Evolutionary conservation across 92 coral and sea anemone genomes (phyloP).

Genomic region (Meandrina meandrites): DNA sequence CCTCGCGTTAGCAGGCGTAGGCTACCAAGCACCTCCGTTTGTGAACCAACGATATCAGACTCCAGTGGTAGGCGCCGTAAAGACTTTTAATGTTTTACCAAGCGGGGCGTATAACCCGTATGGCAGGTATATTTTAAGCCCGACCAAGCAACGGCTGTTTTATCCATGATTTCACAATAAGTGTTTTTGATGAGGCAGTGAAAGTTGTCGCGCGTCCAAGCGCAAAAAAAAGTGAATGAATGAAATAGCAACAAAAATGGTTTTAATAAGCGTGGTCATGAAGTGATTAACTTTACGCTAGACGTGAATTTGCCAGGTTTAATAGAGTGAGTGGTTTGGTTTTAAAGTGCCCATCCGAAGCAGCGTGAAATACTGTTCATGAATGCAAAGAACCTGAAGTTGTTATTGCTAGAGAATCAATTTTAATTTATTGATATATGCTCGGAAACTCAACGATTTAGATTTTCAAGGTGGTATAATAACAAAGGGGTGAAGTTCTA

Average conservation of each 20-base stretch:
- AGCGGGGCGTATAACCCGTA: slow-evolving; percentile 68
- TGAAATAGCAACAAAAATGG: neutral
- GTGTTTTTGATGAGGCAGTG: neutral
- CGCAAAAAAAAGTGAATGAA: neutral
- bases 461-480: neutral
- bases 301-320: neutral
- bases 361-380: neutral
- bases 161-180: slow-evolving; percentile 53
- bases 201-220: neutral
- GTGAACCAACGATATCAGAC: slow-evolving; percentile 63
- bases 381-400: neutral
- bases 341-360: neutral
- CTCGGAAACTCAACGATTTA: neutral
- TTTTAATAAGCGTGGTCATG: neutral
- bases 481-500: neutral
- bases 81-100: slow-evolving; percentile 74
- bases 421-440: neutral
- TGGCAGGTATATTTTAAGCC: slow-evolving; percentile 76
- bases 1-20: slow-evolving; percentile 54
- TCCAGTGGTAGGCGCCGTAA: slow-evolving; percentile 71
- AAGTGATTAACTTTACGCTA: neutral
- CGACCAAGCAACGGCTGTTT: slow-evolving; percentile 67
- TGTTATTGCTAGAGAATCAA: neutral
- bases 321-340: neutral
- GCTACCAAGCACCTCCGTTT: slow-evolving; percentile 63